A percentile compares a stretch with the other conserved stretches of the same genome.
Evolutionary conservation across 2,113 vertebrate species (phyloP).

Genomic region (Vulpes ferrilata): DNA sequence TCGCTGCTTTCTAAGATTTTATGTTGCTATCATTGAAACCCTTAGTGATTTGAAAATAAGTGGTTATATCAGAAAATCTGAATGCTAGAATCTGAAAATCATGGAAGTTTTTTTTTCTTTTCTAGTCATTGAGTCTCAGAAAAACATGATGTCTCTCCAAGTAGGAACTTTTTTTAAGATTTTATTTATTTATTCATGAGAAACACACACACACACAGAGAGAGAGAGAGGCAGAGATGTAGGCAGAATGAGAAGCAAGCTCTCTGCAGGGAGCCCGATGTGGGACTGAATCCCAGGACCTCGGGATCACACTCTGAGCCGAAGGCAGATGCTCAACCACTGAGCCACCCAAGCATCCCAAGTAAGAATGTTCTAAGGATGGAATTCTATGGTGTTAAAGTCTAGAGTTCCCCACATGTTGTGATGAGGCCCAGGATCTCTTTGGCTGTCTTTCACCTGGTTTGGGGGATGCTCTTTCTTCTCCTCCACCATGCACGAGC

Average conservation of each 20-base stretch:
- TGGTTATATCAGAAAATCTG: background rate
- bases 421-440: background rate
- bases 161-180: background rate
- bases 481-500: background rate
- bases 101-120: background rate
- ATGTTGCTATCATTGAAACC: background rate
- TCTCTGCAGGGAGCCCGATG: too few relatives aligned
- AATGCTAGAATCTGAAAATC: background rate
- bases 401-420: background rate
- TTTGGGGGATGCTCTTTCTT: background rate
- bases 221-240: too few relatives aligned
- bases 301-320: too few relatives aligned
- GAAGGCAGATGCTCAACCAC: too few relatives aligned
- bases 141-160: background rate
- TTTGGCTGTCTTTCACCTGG: background rate
- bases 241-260: too few relatives aligned
- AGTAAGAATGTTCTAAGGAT: background rate
- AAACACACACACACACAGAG: too few relatives aligned
- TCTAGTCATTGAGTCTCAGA: background rate
- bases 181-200: too few relatives aligned
- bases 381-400: background rate
- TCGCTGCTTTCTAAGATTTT: background rate
- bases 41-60: slow-evolving; percentile 38
- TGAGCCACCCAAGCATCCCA: too few relatives aligned
- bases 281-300: too few relatives aligned